Base-by-base conservation (phyloP, 2,113 vertebrate species). In the Anthoscopus minutus region DNA sequence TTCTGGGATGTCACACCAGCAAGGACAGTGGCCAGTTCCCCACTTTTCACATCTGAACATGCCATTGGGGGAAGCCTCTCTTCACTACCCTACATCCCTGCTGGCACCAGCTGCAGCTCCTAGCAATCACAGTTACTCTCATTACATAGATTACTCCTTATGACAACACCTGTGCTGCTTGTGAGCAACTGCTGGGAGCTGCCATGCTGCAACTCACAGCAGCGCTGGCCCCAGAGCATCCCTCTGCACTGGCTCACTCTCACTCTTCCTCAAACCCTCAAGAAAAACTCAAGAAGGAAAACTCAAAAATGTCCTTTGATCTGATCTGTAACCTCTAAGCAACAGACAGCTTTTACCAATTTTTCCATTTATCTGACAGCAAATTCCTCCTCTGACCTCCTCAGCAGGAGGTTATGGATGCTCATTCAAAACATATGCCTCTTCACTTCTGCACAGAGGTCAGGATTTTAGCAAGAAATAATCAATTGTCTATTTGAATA, bases 201-300 rank as follows among this genome's bases (percentile, higher is more conserved):
- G 86, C 3, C 0, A 7, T 21, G 88, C 80, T 72, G 62, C 31
- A 18, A 51, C 45, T 11, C 1, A 0, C 24, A 88, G 53, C 44
- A 37, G 61, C 33, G 58, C 71, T 13, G 42, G 74, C 15, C 2
- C 11, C 0, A 0, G 31, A 69, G 47, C 33, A n/a, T 61, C 44
- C 60, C 35, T 19, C 31, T 56, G 56, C 58, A 48, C n/a, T 1
- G 25, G 20, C 57, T 42, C 10, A 42, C 37, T 45, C 47, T 22
- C 15, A 42, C 51, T 51, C 37, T 27, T 37, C 38, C 28, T 85
- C 45, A 60, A 67, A 74, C 22, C 13, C 17, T n/a, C n/a, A n/a
- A n/a, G n/a, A n/a, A n/a, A n/a, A n/a, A n/a, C n/a, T n/a, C n/a
- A n/a, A n/a, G n/a, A n/a, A n/a, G n/a, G n/a, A 56, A 53, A 74